These are phyloP conservation scores for Elaphurus davidianus DNA, from an alignment of 2,113 vertebrate genomes.

Conservation along the genomic window DNA sequence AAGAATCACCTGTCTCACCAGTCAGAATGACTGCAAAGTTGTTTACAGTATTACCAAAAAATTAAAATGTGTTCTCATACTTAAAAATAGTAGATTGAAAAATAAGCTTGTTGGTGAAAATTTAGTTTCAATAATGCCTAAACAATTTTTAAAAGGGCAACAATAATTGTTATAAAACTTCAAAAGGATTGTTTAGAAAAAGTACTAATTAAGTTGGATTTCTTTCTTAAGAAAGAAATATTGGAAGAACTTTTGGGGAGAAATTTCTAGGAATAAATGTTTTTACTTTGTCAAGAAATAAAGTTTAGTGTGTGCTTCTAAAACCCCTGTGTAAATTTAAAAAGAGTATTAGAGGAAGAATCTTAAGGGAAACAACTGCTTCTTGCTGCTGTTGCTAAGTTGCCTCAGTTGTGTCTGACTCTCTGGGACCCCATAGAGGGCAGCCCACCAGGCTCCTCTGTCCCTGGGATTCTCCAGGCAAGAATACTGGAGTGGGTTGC, in stretches of 20 bases:
- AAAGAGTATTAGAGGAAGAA: not conserved
- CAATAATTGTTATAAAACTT: not conserved
- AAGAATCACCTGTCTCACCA: not conserved
- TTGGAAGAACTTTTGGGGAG: not conserved
- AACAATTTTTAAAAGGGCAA: not conserved
- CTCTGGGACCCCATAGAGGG: not conserved
- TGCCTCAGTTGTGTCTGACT: not conserved
- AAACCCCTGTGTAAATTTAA: not conserved
- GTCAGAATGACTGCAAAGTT: conserved; percentile 17
- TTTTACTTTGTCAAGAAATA: conserved; percentile 26
- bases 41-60: not conserved
- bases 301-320: conserved; percentile 11
- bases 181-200: not conserved
- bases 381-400: not conserved
- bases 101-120: not conserved
- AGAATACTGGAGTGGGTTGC: not conserved
- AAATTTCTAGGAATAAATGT: not conserved
- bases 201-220: not conserved
- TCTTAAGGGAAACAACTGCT: not conserved
- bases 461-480: not conserved
- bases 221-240: not conserved
- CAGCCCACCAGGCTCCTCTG: not conserved
- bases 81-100: not conserved
- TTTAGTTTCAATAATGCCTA: not conserved
- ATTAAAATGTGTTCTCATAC: not conserved